phyloP scores from a whole-genome alignment of 2,113 vertebrate species.

The Brachypteracias leptosomus region DNA sequence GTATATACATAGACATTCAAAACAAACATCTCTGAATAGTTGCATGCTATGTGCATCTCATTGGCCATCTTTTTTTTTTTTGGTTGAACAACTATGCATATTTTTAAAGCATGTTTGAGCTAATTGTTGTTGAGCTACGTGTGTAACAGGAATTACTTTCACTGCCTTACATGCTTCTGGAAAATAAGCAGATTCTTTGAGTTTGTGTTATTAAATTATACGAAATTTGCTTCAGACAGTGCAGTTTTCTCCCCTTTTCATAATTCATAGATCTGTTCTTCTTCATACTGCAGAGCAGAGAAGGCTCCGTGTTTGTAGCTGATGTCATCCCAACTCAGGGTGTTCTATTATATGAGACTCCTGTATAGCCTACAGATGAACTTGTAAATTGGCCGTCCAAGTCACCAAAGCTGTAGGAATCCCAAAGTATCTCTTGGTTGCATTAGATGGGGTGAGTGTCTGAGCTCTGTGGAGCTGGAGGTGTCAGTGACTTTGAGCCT shows the following conservation, averaged over 20 bases:
- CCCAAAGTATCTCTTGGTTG: neutral
- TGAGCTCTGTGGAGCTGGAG: neutral
- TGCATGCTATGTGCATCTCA: neutral
- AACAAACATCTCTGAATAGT: neutral
- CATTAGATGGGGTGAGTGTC: neutral
- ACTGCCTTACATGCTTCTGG: neutral
- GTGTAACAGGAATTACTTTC: neutral
- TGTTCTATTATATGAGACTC: neutral
- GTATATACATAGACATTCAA: fast-evolving
- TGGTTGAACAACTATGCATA: neutral
- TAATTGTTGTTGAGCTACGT: neutral
- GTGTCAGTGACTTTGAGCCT: neutral
- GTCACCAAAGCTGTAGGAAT: neutral
- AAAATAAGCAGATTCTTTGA: neutral
- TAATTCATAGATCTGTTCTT: neutral
- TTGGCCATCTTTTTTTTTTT: neutral
- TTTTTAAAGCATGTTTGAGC: neutral
- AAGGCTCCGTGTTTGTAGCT: neutral
- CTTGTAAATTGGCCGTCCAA: neutral
- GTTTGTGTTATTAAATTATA: neutral
- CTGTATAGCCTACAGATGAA: neutral
- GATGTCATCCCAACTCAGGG: neutral
- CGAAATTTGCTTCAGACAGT: neutral
- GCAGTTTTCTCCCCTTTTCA: neutral
- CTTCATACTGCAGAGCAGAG: neutral